A percentile compares a stretch with the other conserved stretches of the same genome.
Evolutionary conservation across 2,797 vertebrate genomes (phyloP).

Genomic region (Rhincodon typus): DNA sequence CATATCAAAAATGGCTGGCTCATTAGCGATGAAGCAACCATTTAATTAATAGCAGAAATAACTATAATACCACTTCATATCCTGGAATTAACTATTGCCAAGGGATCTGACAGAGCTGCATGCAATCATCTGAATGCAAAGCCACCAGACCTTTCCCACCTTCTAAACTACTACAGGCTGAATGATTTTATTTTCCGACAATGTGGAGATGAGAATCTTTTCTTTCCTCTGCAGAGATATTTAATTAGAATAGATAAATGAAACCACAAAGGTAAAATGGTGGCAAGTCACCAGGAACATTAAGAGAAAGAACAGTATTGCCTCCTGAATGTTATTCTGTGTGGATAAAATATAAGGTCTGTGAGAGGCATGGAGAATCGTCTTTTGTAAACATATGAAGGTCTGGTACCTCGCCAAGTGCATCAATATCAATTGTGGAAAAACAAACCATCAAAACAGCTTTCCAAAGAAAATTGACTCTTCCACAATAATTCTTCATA

Average conservation of each 20-base stretch:
- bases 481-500: background rate
- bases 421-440: background rate
- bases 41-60: constrained; percentile 20
- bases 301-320: background rate
- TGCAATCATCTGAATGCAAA: background rate
- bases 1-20: background rate
- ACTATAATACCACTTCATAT: background rate
- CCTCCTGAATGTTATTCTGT: background rate
- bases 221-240: background rate
- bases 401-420: too few species aligned
- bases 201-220: background rate
- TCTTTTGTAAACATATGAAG: background rate
- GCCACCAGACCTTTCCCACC: background rate
- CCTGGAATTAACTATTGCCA: background rate
- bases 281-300: background rate
- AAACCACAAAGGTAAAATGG: background rate
- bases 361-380: background rate
- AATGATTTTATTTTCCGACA: background rate
- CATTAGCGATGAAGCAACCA: background rate
- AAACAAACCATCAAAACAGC: background rate
- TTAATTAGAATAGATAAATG: background rate
- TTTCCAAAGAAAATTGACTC: background rate
- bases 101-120: background rate
- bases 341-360: background rate
- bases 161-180: background rate